These are phyloP conservation scores for Copidosoma floridanum DNA, from an alignment of 1,140 invertebrate genomes.

Conservation along the genomic window DNA sequence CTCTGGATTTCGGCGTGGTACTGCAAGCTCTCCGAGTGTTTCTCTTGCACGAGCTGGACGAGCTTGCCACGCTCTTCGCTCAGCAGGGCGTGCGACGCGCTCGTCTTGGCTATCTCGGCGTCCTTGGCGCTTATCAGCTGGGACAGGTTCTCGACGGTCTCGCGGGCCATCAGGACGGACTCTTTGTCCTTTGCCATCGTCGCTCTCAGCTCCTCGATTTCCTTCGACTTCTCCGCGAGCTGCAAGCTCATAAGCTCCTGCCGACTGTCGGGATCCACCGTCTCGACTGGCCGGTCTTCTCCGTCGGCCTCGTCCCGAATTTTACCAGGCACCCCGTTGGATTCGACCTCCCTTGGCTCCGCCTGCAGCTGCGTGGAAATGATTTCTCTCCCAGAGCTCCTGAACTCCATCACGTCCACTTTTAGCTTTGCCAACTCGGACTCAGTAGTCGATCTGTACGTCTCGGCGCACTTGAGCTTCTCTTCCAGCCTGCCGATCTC, in stretches of 20 bases:
- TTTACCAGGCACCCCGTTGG: too few relatives aligned
- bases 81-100: slow-evolving; percentile 17
- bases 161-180: slow-evolving; percentile 42
- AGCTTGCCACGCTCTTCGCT: slow-evolving; percentile 69
- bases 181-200: slow-evolving; percentile 38
- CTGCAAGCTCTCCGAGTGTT: slow-evolving; percentile 78
- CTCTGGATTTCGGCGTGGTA: slow-evolving; percentile 83
- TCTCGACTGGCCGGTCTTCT: background rate
- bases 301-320: background rate
- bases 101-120: slow-evolving; percentile 35
- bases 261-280: too few relatives aligned
- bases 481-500: background rate
- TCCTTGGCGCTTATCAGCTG: slow-evolving; percentile 48
- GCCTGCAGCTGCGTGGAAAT: background rate
- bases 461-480: background rate
- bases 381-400: background rate
- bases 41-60: slow-evolving; percentile 71
- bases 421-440: slow-evolving; percentile 17
- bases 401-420: background rate
- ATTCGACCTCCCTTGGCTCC: too few relatives aligned
- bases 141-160: slow-evolving; percentile 49
- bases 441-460: background rate
- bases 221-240: slow-evolving; percentile 17
- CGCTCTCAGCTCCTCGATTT: slow-evolving; percentile 30
- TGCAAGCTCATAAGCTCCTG: slow-evolving; percentile 33